Conservation (phyloP, 2,797 vertebrate genomes). For the Characodon lateralis region DNA sequence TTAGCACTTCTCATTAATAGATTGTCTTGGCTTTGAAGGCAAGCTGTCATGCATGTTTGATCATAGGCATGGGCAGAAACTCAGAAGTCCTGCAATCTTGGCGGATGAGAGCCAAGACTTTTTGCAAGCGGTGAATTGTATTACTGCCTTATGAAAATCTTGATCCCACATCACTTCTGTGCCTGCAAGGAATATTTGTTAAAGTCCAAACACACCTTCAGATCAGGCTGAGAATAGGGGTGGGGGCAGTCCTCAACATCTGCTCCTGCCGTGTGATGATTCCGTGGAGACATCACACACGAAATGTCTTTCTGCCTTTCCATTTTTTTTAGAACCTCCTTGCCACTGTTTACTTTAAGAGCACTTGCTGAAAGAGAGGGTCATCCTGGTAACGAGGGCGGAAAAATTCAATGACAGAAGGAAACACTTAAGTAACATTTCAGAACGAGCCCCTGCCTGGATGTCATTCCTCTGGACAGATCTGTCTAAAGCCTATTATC, state of each 20-base stretch:
- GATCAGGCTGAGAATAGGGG: constrained; percentile 51
- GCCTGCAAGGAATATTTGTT: constrained; percentile 53
- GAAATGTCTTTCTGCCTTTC: constrained; percentile 46
- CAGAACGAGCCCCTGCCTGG: constrained; percentile 4
- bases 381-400: constrained; percentile 59
- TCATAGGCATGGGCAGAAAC: constrained; percentile 69
- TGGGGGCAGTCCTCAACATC: constrained; percentile 55
- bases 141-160: constrained; percentile 48
- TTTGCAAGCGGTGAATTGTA: constrained; percentile 51
- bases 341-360: constrained; percentile 51
- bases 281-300: constrained; percentile 49
- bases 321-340: constrained; percentile 23
- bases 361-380: constrained; percentile 37
- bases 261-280: constrained; percentile 43
- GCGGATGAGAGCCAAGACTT: constrained; percentile 47
- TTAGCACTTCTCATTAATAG: constrained; percentile 55
- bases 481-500: constrained; percentile 28
- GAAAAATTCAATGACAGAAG: constrained; percentile 41
- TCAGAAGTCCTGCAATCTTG: constrained; percentile 58
- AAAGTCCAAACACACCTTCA: constrained; percentile 68
- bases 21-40: constrained; percentile 76
- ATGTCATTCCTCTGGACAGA: constrained; percentile 7
- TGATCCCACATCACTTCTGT: constrained; percentile 50
- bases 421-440: constrained; percentile 18
- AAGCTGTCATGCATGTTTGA: constrained; percentile 80